Conservation (phyloP, 2,888 invertebrate genomes). For the Anoplius nigerrimus region DNA sequence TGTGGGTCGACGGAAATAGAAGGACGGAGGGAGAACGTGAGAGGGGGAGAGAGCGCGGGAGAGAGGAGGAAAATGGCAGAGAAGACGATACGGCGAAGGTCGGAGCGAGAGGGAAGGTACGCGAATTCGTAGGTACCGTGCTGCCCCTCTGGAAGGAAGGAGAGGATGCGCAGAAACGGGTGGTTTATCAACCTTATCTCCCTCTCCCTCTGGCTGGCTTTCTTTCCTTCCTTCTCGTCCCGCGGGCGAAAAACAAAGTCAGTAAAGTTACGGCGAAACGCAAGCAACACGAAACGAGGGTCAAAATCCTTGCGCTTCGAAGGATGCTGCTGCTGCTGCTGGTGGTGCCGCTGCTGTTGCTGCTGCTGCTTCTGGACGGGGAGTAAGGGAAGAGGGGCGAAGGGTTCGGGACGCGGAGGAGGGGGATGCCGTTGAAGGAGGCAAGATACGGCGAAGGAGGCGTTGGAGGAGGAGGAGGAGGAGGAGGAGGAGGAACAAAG, state of each 20-base stretch:
- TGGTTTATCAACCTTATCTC: slow-evolving; percentile 70
- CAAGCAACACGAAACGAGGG: slow-evolving; percentile 74
- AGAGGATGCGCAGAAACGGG: slow-evolving; percentile 38
- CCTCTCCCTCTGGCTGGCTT: slow-evolving; percentile 35
- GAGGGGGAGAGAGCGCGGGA: not conserved
- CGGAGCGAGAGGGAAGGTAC: not conserved
- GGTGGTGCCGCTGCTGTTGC: slow-evolving; percentile 39
- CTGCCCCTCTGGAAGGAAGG: slow-evolving; percentile 36
- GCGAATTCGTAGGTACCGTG: slow-evolving; percentile 36
- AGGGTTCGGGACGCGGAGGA: not conserved
- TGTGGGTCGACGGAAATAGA: slow-evolving; percentile 44
- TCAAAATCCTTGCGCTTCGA: slow-evolving; percentile 74
- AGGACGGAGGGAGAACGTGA: slow-evolving; percentile 16
- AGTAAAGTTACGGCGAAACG: slow-evolving; percentile 70
- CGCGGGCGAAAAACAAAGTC: slow-evolving; percentile 72
- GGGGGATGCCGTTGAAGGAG: slow-evolving; percentile 41
- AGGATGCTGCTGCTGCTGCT: slow-evolving; percentile 59
- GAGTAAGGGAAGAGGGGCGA: slow-evolving; percentile 20
- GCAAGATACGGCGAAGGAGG: slow-evolving; percentile 29
- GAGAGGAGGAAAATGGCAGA: not conserved
- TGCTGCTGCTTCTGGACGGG: slow-evolving; percentile 32
- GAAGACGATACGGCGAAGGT: not conserved
- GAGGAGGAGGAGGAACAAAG: slow-evolving; percentile 29
- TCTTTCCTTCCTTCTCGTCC: slow-evolving; percentile 43
- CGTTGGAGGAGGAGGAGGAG: slow-evolving; percentile 39